Percentiles rank a stretch among this genome's conserved stretches.
phyloP scores from a whole-genome alignment of 1,140 invertebrate species.

The Reticulitermes speratus region DNA sequence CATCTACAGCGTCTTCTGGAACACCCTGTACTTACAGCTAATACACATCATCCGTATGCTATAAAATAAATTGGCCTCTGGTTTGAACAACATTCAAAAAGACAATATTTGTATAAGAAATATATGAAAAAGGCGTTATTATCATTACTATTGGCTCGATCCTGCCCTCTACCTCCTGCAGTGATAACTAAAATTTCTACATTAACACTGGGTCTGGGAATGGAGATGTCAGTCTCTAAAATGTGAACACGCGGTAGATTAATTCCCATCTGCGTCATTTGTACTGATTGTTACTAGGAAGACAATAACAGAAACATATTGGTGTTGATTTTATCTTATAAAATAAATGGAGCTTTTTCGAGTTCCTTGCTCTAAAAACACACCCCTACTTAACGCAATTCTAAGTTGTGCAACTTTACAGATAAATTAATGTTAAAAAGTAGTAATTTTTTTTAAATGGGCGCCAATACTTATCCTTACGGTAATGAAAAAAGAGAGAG shows the following conservation, averaged over 20 bases:
- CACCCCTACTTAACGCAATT: no score
- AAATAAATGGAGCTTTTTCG: neutral
- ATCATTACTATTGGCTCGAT: neutral
- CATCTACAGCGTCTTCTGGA: no score
- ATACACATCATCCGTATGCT: neutral
- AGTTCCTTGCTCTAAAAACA: no score
- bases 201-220: no score
- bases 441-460: no score
- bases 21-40: neutral
- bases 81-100: neutral
- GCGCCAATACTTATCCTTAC: no score
- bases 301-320: neutral
- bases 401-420: no score
- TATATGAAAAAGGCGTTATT: neutral
- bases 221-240: neutral
- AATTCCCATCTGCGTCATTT: neutral
- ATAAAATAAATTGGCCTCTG: constrained; percentile 3
- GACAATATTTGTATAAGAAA: constrained; percentile 3
- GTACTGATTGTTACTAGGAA: neutral
- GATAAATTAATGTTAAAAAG: no score
- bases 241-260: neutral
- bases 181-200: neutral
- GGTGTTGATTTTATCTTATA: neutral
- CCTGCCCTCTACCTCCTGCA: neutral
- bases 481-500: no score